phyloP scores from a whole-genome alignment of 2,888 invertebrate species.

The Sepiola atlantica region DNA sequence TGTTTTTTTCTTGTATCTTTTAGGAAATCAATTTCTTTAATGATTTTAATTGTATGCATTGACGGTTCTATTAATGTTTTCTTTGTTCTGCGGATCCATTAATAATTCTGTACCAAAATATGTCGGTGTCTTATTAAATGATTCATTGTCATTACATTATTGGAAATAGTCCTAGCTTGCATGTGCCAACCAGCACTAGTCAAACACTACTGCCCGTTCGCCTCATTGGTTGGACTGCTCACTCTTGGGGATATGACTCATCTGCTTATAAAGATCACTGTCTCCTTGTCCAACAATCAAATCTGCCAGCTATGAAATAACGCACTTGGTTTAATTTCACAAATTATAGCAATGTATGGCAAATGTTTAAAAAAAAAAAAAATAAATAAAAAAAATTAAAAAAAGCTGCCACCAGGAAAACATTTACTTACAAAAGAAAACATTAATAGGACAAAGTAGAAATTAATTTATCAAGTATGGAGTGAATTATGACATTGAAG shows the following conservation, averaged over 20 bases:
- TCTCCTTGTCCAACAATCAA: conserved; percentile 32
- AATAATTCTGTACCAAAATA: background rate
- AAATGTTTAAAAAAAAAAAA: background rate
- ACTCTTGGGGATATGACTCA: conserved; percentile 32
- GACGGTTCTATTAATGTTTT: background rate
- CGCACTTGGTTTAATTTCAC: background rate
- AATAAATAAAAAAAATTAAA: too few species aligned
- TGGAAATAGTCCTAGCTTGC: background rate
- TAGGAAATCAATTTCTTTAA: background rate
- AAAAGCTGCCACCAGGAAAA: too few species aligned
- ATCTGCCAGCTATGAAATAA: conserved; percentile 19
- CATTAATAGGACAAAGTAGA: too few species aligned
- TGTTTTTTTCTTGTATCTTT: background rate
- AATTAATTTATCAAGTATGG: too few species aligned
- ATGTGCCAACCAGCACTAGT: background rate
- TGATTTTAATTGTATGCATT: background rate
- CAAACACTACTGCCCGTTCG: background rate
- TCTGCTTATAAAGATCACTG: background rate
- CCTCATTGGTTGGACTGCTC: background rate
- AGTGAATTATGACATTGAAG: too few species aligned
- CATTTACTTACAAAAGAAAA: too few species aligned
- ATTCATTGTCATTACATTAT: background rate
- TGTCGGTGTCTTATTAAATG: background rate
- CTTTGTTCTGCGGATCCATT: background rate
- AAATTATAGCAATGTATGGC: background rate